Conservation (phyloP, 2,113 vertebrate genomes). For the Boulengeromyrus knoepffleri region DNA sequence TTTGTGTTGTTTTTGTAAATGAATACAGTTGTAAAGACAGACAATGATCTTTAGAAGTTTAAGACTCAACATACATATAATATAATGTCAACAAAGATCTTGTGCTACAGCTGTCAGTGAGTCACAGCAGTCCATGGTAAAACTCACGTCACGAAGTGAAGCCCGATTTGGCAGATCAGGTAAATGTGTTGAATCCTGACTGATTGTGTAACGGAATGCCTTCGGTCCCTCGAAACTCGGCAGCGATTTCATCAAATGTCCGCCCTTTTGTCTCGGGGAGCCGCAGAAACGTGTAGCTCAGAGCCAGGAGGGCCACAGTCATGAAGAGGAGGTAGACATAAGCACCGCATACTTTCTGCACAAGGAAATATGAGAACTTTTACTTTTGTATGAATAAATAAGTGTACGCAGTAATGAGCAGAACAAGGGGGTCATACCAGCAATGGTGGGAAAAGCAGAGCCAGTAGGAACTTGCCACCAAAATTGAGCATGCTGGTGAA, state of each 20-base stretch:
- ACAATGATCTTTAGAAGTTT: neutral
- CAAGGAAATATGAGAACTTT: neutral
- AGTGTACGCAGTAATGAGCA: neutral
- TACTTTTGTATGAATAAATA: neutral
- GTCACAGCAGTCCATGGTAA: neutral
- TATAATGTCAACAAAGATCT: neutral
- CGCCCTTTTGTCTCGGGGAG: constrained; percentile 65
- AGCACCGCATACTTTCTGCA: constrained; percentile 56
- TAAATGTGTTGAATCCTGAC: constrained; percentile 59
- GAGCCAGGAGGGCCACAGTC: constrained; percentile 48
- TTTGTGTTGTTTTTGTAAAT: neutral
- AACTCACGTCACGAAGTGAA: neutral
- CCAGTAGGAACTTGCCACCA: constrained; percentile 60
- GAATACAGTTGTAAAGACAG: neutral
- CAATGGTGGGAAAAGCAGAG: constrained; percentile 54
- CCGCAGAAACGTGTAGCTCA: constrained; percentile 52
- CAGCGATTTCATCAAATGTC: constrained; percentile 63
- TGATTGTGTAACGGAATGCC: constrained; percentile 56
- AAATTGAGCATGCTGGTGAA: constrained; percentile 62
- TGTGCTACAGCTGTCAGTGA: neutral
- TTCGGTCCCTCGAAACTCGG: constrained; percentile 59
- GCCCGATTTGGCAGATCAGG: constrained; percentile 33
- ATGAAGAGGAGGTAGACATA: constrained; percentile 66
- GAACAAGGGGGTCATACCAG: constrained; percentile 29
- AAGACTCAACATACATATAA: neutral